Evolutionary conservation across 37 sponge, comb jelly and placozoan genomes (phyloP), one percentile per base, ranked within the genome.

Genomic region (Spongia lamella): DNA sequence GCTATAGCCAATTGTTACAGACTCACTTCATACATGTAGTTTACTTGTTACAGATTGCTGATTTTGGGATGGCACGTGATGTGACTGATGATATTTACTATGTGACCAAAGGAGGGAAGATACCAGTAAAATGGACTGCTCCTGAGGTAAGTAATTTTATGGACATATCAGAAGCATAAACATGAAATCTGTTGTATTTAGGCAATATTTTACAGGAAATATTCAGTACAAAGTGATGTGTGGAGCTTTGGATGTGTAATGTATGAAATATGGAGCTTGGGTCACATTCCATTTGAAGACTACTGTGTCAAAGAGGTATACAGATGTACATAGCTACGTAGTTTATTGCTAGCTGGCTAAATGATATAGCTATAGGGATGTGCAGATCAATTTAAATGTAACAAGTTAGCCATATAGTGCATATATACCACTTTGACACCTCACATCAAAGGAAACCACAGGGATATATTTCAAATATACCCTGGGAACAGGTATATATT

Each of bases 111-210:
- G 79, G 63, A 53, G 73, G 66, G 15, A 61, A 56, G 16, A 63
- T 85, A 15, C 86, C 86, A 19, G 71, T 85, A 24, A 85, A 85
- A 63, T 85, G 86, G 86, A 85, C 79, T 30, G 86, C 86, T 56
- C 86, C 86, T 39, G 86, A 85, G 84, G 84, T 76, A n/a, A n/a
- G n/a, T n/a, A 34, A 26, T 63, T 38, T 6, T 59, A n/a, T 27
- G 58, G 25, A 3, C 13, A 7, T n/a, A n/a, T n/a, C n/a, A n/a
- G n/a, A n/a, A n/a, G n/a, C n/a, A n/a, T n/a, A n/a, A n/a, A n/a
- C n/a, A n/a, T n/a, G n/a, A n/a, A 29, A 39, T 68, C 21, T 14
- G 4, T 4, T n/a, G 4, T 4, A 14, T 62, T 24, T 35, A 79
- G 80, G 80, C 80, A 37, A 56, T 79, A 6, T 33, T 57, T 9